Base-by-base conservation (phyloP, 2,888 invertebrate genomes). In the Pyrocoelia pectoralis region DNA sequence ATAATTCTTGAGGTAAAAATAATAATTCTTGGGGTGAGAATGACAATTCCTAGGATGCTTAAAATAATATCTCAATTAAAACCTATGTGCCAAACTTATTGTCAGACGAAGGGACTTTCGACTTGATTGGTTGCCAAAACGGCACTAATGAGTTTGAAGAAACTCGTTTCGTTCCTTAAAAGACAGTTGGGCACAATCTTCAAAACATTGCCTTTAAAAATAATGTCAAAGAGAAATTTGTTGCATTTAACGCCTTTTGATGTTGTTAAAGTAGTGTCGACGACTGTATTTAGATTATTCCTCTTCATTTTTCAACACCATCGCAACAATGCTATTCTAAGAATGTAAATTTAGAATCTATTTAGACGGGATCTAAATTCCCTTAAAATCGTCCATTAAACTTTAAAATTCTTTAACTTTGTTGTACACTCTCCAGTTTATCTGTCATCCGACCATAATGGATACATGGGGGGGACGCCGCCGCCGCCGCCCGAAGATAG, bases 371-470 rank as follows among this genome's bases (percentile, higher is more conserved):
- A 17, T 57, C 51, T 43, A 24, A 24, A 24, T 24, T 24, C 24
- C 24, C 50, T 43, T 18, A n/a, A 28, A 46, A 41, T 13, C 28
- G 18, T 41, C 51, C 58, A 58, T 58, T 58, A 60, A 56, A 61
- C 38, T 59, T 54, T 48, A 19, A 29, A 43, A 51, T 29, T 19
- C 41, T n/a, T n/a, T 46, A 29, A 55, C 15, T 54, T 41, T 40
- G 49, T 19, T 24, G 15, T 24, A 12, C 33, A 18, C 38, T 24
- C 41, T 56, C 43, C n/a, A 50, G 49, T 68, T 64, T 66, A 62
- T 68, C 66, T 68, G 57, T 68, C 68, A 68, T 43, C 62, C 62
- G 56, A 61, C 60, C 53, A 63, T 57, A 46, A 18, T 18, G 17
- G 10, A 13, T 14, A 14, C 43, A 43, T 9, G 43, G 15, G 43